Base-by-base conservation (phyloP, 2,113 vertebrate genomes). In the Ameiurus melas region DNA sequence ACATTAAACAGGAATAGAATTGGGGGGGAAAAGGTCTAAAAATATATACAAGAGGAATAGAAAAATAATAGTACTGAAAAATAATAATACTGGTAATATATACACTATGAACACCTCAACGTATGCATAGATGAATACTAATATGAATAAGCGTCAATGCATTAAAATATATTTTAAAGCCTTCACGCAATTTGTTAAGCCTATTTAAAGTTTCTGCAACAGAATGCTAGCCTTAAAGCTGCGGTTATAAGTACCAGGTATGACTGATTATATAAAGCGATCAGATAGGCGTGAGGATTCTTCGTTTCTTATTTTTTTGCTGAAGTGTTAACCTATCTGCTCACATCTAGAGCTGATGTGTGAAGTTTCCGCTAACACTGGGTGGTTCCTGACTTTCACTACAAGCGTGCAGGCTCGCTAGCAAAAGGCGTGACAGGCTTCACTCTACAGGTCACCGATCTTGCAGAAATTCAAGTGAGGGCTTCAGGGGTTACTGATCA, bases 341-440 rank as follows among this genome's bases (percentile, higher is more conserved):
- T n/a, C 51, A 6, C 25, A 36, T 64, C 73, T 77, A 71, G 53
- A 80, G 70, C 17, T 30, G 58, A 85, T 53, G 55, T 85, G 68
- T 85, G 60, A 85, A 71, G 71, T 84, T 88, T 90, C 84, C 55
- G 20, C 53, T 19, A 78, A 78, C 57, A n/a, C 62, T 19, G 51
- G 62, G 55, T 7, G 73, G 55, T 20, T 22, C 22, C 58, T 53
- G 19, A 75, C 86, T 66, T 58, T 60, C 9, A 36, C 60, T 66
- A 82, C 30, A 10, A 70, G 47, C 30, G 33, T 13, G 17, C 22
- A 27, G 30, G 0, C 10, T 47, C 39, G 14, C 43, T 58, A 78
- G 57, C 71, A 25, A 60, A 78, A 86, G 43, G 13, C 4, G 16
- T 66, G 27, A 53, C 47, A 39, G 57, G 78, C 53, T 57, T 62